phyloP scores from a whole-genome alignment of 2,113 vertebrate species.

The Cyanoramphus novaezelandiae region DNA sequence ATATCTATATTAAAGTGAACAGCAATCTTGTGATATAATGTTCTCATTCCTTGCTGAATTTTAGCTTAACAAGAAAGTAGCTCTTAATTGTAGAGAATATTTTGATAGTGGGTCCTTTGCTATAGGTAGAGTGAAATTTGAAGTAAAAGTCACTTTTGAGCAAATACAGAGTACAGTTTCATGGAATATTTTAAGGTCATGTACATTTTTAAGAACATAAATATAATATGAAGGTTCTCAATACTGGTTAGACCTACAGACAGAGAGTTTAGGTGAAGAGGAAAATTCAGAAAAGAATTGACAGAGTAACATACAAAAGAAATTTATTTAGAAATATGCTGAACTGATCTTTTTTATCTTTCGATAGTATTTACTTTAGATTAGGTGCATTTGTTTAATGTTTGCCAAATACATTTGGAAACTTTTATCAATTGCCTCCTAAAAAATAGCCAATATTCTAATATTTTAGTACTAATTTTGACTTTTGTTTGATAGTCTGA shows the following conservation, averaged over 20 bases:
- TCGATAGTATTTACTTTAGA: neutral
- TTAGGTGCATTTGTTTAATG: neutral
- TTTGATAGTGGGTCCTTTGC: neutral
- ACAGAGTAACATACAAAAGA: neutral
- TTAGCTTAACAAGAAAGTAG: neutral
- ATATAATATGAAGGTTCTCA: neutral
- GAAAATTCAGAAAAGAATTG: neutral
- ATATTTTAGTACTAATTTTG: neutral
- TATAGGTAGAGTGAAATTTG: neutral
- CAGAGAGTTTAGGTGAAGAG: neutral
- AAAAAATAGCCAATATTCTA: neutral
- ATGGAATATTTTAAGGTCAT: neutral
- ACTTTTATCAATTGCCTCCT: neutral
- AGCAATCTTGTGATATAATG: neutral
- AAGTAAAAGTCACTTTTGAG: neutral
- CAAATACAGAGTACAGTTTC: neutral
- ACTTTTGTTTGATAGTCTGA: neutral
- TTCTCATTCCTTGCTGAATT: neutral
- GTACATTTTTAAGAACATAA: neutral
- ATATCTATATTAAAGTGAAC: neutral
- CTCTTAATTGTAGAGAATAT: neutral
- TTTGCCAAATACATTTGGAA: neutral
- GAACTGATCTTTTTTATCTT: neutral
- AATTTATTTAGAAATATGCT: neutral
- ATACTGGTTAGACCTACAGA: neutral